Base-by-base conservation (phyloP, 2,888 invertebrate genomes). In the Orthonychiurus folsomi region DNA sequence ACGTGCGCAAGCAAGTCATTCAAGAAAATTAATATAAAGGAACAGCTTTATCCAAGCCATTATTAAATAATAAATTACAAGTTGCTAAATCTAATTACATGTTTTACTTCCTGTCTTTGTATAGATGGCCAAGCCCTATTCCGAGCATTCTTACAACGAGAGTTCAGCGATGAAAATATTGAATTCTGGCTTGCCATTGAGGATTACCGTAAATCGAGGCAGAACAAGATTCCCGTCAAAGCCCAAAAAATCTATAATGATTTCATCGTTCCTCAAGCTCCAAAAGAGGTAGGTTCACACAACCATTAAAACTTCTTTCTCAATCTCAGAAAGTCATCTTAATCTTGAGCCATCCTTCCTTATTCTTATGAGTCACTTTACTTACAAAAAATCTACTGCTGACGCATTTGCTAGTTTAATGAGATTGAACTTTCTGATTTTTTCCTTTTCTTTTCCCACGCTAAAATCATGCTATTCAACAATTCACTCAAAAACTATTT, bases 141-240 rank as follows among this genome's bases (percentile, higher is more conserved):
- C 75, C 76, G 78, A 61, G 80, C 79, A 3, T 82, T 82, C 73
- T 75, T 82, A 5, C 77, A 78, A 67, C 76, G 80, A 1, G 82
- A 82, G 73, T 81, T 80, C 73, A 80, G 80, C 69, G 81, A 82
- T 66, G 82, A 82, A 71, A 82, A 82, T 71, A 76, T 82, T 25
- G 82, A 82, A 68, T 82, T 82, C 72, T 82, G 81, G 81, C 73
- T 81, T 20, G 80, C 81, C 2, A 80, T 81, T 71, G 81, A 82
- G 73, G 79, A 81, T 59, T 82, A 77, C 74, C 79, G 77, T 68
- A 75, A 79, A 76, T 73, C 73, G 72, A 69, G 76, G 37, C 73
- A 74, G 12, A 74, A 73, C 62, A 78, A 77, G 69, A 71, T 73
- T 68, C 65, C 73, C n/a, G 63, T 75, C 1, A 76, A 78, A 68